These are phyloP conservation scores for Noctua janthe DNA, from an alignment of 2,888 invertebrate species.

Conservation along the genomic window DNA sequence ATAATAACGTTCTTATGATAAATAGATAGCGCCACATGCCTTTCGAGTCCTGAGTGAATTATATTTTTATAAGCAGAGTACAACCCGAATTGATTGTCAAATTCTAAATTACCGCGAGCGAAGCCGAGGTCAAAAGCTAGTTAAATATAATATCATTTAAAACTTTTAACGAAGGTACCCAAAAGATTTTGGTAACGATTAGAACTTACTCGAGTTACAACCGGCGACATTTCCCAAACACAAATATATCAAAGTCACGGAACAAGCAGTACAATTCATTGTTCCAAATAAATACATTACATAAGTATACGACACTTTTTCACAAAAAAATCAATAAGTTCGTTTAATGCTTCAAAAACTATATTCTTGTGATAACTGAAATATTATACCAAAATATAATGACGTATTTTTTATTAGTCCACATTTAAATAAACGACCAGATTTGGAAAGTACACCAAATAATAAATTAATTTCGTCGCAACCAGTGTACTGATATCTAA, in stretches of 20 bases:
- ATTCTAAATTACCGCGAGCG: no score
- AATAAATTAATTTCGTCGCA: not conserved
- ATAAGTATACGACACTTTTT: not conserved
- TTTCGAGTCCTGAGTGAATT: no score
- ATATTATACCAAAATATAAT: not conserved
- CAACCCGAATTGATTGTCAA: no score
- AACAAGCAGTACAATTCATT: conserved; percentile 5
- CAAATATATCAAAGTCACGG: not conserved
- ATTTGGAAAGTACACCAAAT: not conserved
- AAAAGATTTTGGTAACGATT: no score
- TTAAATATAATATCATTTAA: no score
- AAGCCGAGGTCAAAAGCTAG: no score
- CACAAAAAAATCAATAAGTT: not conserved
- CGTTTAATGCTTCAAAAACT: not conserved
- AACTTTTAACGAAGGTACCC: no score
- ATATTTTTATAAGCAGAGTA: no score
- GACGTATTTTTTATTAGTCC: no score
- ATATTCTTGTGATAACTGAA: not conserved
- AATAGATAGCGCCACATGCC: no score
- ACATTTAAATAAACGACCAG: no score
- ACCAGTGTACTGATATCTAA: not conserved
- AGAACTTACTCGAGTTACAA: not conserved
- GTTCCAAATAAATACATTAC: conserved; percentile 1
- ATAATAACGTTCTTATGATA: no score
- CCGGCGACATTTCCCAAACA: not conserved